phyloP scores from a whole-genome alignment of 2,113 vertebrate genomes.

The Oryzias melastigma region DNA sequence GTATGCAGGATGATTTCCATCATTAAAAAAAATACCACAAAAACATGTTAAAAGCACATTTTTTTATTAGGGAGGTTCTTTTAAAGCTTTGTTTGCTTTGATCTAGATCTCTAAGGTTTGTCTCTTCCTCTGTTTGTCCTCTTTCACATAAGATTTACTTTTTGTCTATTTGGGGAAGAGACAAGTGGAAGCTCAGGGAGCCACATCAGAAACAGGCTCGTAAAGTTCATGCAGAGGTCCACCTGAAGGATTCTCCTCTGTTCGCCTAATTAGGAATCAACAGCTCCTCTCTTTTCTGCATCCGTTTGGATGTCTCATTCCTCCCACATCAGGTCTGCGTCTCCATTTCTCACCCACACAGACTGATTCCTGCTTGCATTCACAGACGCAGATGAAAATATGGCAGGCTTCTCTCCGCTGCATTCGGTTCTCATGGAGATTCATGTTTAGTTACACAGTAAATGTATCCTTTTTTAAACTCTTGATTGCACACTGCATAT shows the following conservation, averaged over 20 bases:
- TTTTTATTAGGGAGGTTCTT: no score
- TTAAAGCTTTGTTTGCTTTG: no score
- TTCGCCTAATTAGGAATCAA: slow-evolving; percentile 24
- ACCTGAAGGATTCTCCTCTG: slow-evolving; percentile 6
- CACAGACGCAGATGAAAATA: slow-evolving; percentile 15
- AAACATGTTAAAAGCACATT: no score
- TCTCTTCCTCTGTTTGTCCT: no score
- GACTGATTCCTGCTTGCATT: slow-evolving; percentile 20
- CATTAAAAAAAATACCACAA: no score
- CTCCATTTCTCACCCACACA: slow-evolving; percentile 53
- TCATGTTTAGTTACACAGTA: background rate
- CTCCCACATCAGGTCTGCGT: slow-evolving; percentile 42
- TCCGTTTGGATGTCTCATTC: slow-evolving; percentile 44
- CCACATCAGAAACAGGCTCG: slow-evolving; percentile 13
- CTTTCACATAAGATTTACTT: no score
- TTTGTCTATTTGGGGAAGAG: no score
- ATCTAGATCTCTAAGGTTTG: no score
- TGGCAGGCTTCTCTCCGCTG: slow-evolving; percentile 3
- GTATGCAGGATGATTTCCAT: no score
- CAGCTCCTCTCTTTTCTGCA: slow-evolving; percentile 17
- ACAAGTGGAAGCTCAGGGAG: background rate
- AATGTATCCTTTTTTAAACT: background rate
- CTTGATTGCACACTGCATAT: slow-evolving; percentile 2
- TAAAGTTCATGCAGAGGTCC: slow-evolving; percentile 18
- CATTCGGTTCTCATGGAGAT: background rate